phyloP scores from a whole-genome alignment of 2,113 vertebrate genomes.

The Australoheros scitulus region DNA sequence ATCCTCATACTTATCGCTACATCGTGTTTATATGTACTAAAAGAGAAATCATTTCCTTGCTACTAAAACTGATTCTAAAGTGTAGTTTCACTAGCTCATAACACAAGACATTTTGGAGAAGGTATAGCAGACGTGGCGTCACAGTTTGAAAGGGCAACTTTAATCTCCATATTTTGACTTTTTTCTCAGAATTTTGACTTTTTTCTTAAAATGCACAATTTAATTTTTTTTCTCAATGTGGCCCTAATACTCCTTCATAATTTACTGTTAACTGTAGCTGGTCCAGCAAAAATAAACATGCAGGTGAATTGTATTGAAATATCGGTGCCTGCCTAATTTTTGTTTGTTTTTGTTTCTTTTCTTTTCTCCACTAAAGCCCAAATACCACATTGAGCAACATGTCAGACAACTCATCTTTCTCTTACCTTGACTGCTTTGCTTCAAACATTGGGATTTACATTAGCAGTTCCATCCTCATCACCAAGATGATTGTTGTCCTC shows the following conservation, averaged over 20 bases:
- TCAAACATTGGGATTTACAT: background rate
- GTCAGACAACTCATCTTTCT: background rate
- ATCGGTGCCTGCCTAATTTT: background rate
- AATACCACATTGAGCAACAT: background rate
- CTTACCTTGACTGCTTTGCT: background rate
- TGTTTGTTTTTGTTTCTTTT: too few species aligned
- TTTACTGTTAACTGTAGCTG: background rate
- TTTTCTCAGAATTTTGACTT: background rate
- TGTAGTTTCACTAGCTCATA: too few species aligned
- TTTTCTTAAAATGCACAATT: too few species aligned
- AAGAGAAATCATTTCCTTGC: too few species aligned
- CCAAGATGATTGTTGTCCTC: background rate
- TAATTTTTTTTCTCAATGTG: too few species aligned
- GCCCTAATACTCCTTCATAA: too few species aligned
- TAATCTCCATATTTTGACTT: background rate
- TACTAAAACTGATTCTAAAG: too few species aligned
- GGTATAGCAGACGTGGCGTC: too few species aligned
- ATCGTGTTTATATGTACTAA: too few species aligned
- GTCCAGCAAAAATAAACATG: background rate
- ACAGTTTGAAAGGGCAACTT: background rate
- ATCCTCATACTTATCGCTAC: too few species aligned
- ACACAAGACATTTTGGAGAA: too few species aligned
- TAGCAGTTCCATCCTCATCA: fast-evolving
- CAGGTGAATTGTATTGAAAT: background rate
- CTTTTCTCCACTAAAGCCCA: background rate